Evolutionary conservation across 2,797 vertebrate species (phyloP).

Genomic region (Lepilemur ruficaudatus): DNA sequence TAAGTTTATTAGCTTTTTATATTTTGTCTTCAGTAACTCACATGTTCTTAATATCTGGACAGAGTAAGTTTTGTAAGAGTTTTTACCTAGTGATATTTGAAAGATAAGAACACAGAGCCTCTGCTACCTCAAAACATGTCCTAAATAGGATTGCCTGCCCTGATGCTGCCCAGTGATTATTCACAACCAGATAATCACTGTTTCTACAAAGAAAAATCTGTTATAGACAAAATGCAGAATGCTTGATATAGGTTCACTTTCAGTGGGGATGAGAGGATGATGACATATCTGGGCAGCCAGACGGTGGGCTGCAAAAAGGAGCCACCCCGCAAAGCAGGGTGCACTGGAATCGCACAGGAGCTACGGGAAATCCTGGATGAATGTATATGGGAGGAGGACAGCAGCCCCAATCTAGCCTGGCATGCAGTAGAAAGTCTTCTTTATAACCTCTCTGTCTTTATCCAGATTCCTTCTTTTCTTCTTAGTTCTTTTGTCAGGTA

Average conservation of each 20-base stretch:
- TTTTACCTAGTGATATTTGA: neutral
- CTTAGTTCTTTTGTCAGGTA: neutral
- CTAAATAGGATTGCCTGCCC: neutral
- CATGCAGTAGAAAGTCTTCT: neutral
- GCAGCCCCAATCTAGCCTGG: neutral
- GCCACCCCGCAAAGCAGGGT: neutral
- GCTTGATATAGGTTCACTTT: neutral
- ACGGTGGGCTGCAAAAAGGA: neutral
- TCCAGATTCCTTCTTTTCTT: neutral
- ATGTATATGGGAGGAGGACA: neutral
- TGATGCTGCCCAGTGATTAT: neutral
- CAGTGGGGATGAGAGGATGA: neutral
- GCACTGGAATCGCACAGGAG: fast-evolving
- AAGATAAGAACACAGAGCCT: neutral
- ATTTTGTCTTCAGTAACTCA: neutral
- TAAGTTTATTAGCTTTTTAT: neutral
- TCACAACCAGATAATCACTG: neutral
- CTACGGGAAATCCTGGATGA: neutral
- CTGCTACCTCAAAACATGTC: neutral
- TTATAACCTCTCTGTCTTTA: neutral
- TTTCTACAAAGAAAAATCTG: neutral
- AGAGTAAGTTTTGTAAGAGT: neutral
- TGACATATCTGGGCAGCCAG: neutral
- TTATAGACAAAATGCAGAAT: neutral
- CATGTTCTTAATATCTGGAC: neutral